Percentiles rank a stretch among this genome's conserved stretches.
Evolutionary conservation across 2,797 vertebrate genomes (phyloP).

Genomic region (Fundulus diaphanus): DNA sequence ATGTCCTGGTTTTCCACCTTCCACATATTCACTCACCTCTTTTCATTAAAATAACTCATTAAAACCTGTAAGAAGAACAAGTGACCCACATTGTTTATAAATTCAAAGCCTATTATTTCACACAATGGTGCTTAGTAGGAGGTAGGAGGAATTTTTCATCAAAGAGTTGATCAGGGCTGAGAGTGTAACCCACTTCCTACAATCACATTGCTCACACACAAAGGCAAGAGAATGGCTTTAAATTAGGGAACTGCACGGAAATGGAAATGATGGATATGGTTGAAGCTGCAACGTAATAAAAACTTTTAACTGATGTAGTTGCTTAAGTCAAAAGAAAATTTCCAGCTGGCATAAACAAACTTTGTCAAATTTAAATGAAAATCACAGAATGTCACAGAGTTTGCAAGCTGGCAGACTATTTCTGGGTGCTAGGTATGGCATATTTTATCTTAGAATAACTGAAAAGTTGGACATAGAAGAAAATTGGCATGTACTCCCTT

Average conservation of each 20-base stretch:
- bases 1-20: constrained; percentile 32
- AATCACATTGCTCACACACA: constrained; percentile 6
- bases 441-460: constrained; percentile 10
- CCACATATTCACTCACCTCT: constrained; percentile 17
- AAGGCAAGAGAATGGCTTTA: constrained; percentile 26
- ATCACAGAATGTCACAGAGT: constrained; percentile 12
- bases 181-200: constrained; percentile 32
- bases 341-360: constrained; percentile 38
- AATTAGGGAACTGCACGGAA: constrained; percentile 26
- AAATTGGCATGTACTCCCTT: background rate
- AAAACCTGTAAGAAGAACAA: constrained; percentile 32
- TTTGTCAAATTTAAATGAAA: constrained; percentile 24
- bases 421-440: background rate
- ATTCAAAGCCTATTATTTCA: constrained; percentile 53
- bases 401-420: constrained; percentile 6
- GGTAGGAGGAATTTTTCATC: constrained; percentile 57
- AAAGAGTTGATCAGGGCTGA: constrained; percentile 39
- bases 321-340: background rate
- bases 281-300: constrained; percentile 30
- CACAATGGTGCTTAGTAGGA: constrained; percentile 49
- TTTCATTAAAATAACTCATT: constrained; percentile 36
- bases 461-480: background rate
- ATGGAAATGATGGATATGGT: constrained; percentile 29
- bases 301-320: constrained; percentile 12
- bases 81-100: constrained; percentile 48